A percentile compares a stretch with the other conserved stretches of the same genome.
Conservation (phyloP, 2,113 vertebrate species). For the Hemichromis elongatus region DNA sequence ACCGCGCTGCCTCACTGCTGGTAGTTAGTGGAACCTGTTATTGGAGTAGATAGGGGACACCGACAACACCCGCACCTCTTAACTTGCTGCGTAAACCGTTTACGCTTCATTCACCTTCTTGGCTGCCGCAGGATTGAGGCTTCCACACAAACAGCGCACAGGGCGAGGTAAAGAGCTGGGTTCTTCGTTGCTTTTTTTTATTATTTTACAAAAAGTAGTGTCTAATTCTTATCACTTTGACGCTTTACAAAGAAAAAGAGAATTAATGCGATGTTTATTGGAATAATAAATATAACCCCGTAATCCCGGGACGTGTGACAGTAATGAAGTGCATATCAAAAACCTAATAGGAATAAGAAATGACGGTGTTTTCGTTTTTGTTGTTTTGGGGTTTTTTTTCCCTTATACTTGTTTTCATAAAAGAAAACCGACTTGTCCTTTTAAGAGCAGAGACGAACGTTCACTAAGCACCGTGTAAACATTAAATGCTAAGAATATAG, state of each 20-base stretch:
- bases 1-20: background rate
- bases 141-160: background rate
- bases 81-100: background rate
- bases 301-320: background rate
- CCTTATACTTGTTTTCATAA: background rate
- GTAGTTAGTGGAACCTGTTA: background rate
- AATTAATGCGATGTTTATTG: background rate
- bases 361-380: background rate
- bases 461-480: background rate
- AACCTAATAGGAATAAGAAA: background rate
- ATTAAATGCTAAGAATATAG: background rate
- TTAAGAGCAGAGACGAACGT: background rate
- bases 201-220: background rate
- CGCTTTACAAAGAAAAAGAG: background rate
- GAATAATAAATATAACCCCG: background rate
- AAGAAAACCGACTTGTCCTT: background rate
- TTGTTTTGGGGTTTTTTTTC: background rate
- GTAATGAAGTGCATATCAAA: background rate
- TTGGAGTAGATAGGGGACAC: background rate
- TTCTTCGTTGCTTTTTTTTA: background rate
- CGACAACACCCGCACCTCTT: background rate
- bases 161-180: constrained; percentile 2
- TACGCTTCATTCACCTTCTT: constrained; percentile 8
- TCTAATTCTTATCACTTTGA: background rate
- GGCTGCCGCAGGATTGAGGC: background rate